These are phyloP conservation scores for Stenodema calcarata DNA, from an alignment of 2,888 invertebrate species.

Conservation along the genomic window DNA sequence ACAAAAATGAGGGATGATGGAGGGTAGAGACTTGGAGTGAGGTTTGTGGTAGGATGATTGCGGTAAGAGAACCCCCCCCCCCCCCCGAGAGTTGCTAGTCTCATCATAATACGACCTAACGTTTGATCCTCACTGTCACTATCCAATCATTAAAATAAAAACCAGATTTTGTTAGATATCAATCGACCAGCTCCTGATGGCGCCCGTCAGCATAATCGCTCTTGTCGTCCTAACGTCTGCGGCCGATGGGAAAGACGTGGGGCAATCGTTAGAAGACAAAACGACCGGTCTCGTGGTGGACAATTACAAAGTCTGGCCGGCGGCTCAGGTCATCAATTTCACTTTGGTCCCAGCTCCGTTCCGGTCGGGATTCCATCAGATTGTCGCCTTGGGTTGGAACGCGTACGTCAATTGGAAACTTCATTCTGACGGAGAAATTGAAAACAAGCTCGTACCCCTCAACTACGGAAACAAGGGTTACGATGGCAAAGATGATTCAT, in stretches of 20 bases:
- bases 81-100: too few relatives aligned
- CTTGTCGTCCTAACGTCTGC: neutral
- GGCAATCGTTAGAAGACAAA: neutral
- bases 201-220: neutral
- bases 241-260: neutral
- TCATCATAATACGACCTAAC: too few relatives aligned
- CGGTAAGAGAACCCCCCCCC: too few relatives aligned
- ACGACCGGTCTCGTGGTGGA: conserved; percentile 67
- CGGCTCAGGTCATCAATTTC: conserved; percentile 85
- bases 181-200: neutral
- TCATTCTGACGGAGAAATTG: neutral
- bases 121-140: too few relatives aligned
- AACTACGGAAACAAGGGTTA: neutral
- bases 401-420: conserved; percentile 75
- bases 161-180: neutral
- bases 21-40: too few relatives aligned
- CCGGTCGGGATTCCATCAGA: conserved; percentile 80
- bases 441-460: neutral
- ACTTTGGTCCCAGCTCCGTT: conserved; percentile 80
- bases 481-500: neutral
- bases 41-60: too few relatives aligned
- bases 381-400: conserved; percentile 83
- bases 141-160: too few relatives aligned
- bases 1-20: too few relatives aligned
- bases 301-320: conserved; percentile 81